Evolutionary conservation across 2,113 vertebrate genomes (phyloP), one percentile per base, ranked within the genome.

Genomic region (Triplophysa siluroides): DNA sequence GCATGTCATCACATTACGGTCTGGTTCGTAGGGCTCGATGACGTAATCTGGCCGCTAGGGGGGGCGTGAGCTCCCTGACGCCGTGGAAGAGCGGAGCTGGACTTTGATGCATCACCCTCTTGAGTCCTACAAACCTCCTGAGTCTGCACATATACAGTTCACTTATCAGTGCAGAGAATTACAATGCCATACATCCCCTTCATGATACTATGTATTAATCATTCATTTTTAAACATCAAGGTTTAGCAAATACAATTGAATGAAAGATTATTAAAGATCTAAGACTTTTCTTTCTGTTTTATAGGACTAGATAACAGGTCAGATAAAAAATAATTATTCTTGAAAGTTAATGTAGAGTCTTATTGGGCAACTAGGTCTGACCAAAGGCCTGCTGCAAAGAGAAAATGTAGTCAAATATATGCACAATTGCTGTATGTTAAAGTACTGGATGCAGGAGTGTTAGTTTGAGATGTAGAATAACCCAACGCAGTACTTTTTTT

Each of bases 51-150:
- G 10, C 73, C 73, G 61, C 73, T 47, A 62, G 73, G 23, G 38
- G 73, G 72, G 4, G 24, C 16, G 41, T 47, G 21, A 14, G 19
- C 43, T 23, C 73, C 12, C 10, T 76, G 73, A 76, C 73, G 50
- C 41, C 16, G 60, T 76, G 73, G 73, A 76, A 76, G 38, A 63
- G 16, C 9, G 16, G 26, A 16, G 5, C 14, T 76, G 73, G 50
- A 76, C 73, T 76, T 76, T 76, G 73, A 63, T 19, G 73, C 58
- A 74, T 1, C 12, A 43, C 62, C 72, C 72, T 45, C 14, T 18
- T 71, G 26, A 24, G 29, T 6, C 7, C 33, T 38, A 23, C 33
- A 43, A 74, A 60, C 60, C 50, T 16, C 50, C 54, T 21, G 54
- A 58, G 54, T 58, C n/a, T 58, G 19, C 54, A 58, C 54, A 56